Percentiles rank a stretch among this genome's conserved stretches.
Evolutionary conservation across 2,113 vertebrate species (phyloP).

Genomic region (Coracopsis vasa): DNA sequence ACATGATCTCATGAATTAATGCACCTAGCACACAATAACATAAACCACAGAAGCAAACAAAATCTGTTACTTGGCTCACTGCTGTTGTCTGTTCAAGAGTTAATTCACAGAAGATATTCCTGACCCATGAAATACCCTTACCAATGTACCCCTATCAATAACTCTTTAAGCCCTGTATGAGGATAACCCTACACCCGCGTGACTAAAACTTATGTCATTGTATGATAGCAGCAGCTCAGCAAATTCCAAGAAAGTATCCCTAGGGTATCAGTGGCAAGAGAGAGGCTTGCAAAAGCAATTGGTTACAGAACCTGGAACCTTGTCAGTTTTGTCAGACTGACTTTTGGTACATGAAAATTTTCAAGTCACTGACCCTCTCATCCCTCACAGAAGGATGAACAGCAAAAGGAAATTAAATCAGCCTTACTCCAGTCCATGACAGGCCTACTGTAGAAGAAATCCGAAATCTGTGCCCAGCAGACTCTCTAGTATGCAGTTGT

Average conservation of each 20-base stretch:
- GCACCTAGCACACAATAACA: background rate
- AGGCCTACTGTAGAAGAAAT: background rate
- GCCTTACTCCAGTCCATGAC: background rate
- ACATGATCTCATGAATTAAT: background rate
- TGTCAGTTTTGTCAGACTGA: background rate
- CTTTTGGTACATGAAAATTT: background rate
- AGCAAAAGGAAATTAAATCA: background rate
- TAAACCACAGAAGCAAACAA: background rate
- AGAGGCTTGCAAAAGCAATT: background rate
- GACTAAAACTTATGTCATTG: background rate
- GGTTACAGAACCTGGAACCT: background rate
- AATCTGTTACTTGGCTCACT: background rate
- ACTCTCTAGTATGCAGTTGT: background rate
- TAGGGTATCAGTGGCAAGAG: background rate
- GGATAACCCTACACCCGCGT: background rate
- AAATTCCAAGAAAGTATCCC: background rate
- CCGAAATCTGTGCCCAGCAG: background rate
- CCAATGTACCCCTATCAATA: background rate
- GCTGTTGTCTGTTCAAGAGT: background rate
- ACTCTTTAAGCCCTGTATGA: background rate
- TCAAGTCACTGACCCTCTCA: background rate
- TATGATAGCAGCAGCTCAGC: background rate
- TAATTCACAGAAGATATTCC: background rate
- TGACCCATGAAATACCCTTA: background rate
- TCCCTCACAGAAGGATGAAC: background rate